A percentile compares a stretch with the other conserved stretches of the same genome.
Evolutionary conservation across 2,113 vertebrate species (phyloP).

Genomic region (Mesitornis unicolor): DNA sequence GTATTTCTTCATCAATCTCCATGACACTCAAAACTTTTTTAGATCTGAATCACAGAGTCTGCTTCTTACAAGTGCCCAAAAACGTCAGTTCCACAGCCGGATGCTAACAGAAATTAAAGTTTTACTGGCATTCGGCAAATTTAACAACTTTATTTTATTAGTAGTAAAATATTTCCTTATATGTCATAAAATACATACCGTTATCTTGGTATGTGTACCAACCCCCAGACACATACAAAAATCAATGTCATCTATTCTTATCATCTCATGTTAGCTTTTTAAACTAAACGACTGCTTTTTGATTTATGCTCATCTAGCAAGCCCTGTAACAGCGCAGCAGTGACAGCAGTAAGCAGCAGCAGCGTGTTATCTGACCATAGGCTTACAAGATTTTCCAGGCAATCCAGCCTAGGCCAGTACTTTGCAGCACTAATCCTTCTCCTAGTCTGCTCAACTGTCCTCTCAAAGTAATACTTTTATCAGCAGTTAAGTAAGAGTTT

Average conservation of each 20-base stretch:
- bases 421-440: slow-evolving; percentile 15
- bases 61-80: not conserved
- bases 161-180: not conserved
- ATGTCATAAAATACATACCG: not conserved
- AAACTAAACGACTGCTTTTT: not conserved
- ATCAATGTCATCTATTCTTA: not conserved
- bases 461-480: slow-evolving; percentile 26
- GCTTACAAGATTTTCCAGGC: slow-evolving; percentile 19
- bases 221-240: not conserved
- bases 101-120: not conserved
- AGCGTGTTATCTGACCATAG: not conserved
- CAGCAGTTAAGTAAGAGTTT: not conserved
- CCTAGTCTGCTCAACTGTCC: not conserved
- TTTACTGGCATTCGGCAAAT: not conserved
- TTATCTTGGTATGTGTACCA: not conserved
- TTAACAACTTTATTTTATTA: not conserved
- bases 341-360: not conserved
- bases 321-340: not conserved
- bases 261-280: not conserved
- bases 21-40: not conserved
- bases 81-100: not conserved
- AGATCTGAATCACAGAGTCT: not conserved
- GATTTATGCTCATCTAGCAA: not conserved
- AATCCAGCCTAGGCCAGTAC: not conserved
- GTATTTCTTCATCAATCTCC: not conserved